phyloP scores from a whole-genome alignment of 2,888 invertebrate species.

The Marronus borbonicus region DNA sequence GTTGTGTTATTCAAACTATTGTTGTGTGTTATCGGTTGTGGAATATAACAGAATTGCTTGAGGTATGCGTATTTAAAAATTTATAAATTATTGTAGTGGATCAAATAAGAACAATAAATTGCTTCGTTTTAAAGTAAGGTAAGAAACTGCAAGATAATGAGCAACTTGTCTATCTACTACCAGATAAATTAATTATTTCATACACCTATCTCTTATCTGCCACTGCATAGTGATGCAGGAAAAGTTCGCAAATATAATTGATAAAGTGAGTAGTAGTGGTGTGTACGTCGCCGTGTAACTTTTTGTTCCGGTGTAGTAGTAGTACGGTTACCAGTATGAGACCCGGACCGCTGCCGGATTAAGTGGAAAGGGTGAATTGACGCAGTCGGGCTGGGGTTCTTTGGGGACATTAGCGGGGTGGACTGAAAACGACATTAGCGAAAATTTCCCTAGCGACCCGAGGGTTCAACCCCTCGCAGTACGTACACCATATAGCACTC shows the following conservation, averaged over 20 bases:
- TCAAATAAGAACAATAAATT: too few species aligned
- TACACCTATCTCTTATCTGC: too few species aligned
- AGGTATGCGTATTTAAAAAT: too few species aligned
- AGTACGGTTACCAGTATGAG: slow-evolving; percentile 57
- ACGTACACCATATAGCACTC: slow-evolving; percentile 57
- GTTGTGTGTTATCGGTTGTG: too few species aligned
- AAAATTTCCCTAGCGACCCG: slow-evolving; percentile 68
- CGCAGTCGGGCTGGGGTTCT: slow-evolving; percentile 8
- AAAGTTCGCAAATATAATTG: slow-evolving; percentile 61
- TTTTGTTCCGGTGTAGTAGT: slow-evolving; percentile 59
- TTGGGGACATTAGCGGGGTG: slow-evolving; percentile 47
- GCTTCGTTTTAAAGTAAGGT: too few species aligned
- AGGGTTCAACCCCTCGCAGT: slow-evolving; percentile 49
- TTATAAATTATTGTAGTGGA: too few species aligned
- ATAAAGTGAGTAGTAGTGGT: slow-evolving; percentile 61
- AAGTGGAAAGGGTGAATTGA: slow-evolving; percentile 21
- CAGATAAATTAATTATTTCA: too few species aligned
- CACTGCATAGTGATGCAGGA: slow-evolving; percentile 26
- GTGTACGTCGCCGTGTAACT: slow-evolving; percentile 53
- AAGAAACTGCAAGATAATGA: too few species aligned
- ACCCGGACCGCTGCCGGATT: slow-evolving; percentile 16
- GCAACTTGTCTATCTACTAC: too few species aligned
- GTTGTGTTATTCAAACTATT: too few species aligned
- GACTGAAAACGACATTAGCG: slow-evolving; percentile 66
- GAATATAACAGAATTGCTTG: too few species aligned